Base-by-base conservation (phyloP, 2,113 vertebrate species). In the Nicator chloris region DNA sequence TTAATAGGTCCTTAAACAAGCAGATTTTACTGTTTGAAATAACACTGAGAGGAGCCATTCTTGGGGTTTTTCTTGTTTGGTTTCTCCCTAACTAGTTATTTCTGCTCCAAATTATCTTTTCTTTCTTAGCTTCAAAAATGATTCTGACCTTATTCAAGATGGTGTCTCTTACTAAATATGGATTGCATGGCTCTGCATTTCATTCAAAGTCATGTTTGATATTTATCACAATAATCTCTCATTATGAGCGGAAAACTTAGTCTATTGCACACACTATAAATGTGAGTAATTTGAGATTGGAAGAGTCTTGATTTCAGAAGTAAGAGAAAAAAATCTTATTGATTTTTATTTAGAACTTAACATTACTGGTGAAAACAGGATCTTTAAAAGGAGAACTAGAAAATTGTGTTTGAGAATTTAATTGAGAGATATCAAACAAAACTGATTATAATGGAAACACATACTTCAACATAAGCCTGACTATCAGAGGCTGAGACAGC, bases 131-230 rank as follows among this genome's bases (percentile, higher is more conserved):
- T 92, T 78, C 57, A 35, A 57, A 96, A 88, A 78, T 16, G 0
- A 61, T 92, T 88, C 76, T 65, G 77, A 86, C 1, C 0, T 78
- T 88, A 92, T 82, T 82, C 42, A 88, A 81, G 85, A 91, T 69
- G 21, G 13, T 72, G 70, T 89, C 63, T 84, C 45, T 66, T 51
- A 37, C 68, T 78, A 75, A 70, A 49, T 71, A 71, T 75, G 60
- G 53, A 64, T 84, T 51, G 10, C 47, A 65, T 53, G 47, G 56
- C 49, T 91, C 79, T 91, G 39, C 40, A 86, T 91, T 96, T 92
- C 71, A 78, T 89, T 95, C 78, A 83, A 92, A 94, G 49, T 64
- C 60, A 50, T 86, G 75, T 90, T 86, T 96, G 91, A 86, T 96
- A 91, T 93, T 96, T 91, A 91, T 94, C 82, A 71, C 23, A 57